Evolutionary conservation across 1,140 invertebrate species (phyloP).

Genomic region (Cyrtorhinus lividipennis): DNA sequence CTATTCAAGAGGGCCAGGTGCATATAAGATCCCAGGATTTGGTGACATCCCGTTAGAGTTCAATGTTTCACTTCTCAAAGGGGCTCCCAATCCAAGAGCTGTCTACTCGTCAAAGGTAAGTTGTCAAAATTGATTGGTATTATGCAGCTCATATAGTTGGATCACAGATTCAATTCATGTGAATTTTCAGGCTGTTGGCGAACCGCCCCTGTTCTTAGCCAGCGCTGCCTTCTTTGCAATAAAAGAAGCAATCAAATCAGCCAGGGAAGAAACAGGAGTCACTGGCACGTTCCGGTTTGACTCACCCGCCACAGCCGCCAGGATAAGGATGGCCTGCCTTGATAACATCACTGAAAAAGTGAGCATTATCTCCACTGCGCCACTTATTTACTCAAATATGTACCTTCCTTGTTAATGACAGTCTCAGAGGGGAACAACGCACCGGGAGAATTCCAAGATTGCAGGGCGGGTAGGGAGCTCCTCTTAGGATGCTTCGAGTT

Average conservation of each 20-base stretch:
- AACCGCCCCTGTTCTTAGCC: constrained; percentile 84
- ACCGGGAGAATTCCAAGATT: too few relatives aligned
- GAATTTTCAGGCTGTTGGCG: constrained; percentile 85
- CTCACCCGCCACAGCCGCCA: constrained; percentile 74
- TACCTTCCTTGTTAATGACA: too few relatives aligned
- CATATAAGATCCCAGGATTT: constrained; percentile 86
- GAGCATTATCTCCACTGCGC: constrained; percentile 49
- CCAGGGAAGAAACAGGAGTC: constrained; percentile 51
- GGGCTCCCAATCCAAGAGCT: constrained; percentile 70
- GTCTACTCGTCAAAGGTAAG: constrained; percentile 90
- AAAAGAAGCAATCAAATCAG: constrained; percentile 70
- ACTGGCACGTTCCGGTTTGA: constrained; percentile 52
- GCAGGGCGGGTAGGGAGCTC: constrained; percentile 72
- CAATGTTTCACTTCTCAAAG: constrained; percentile 81
- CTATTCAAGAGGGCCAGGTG: constrained; percentile 74
- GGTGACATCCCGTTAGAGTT: constrained; percentile 80
- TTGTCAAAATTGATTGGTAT: constrained; percentile 87
- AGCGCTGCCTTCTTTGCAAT: constrained; percentile 73
- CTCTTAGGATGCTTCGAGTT: too few relatives aligned
- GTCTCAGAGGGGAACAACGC: too few relatives aligned
- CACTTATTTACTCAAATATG: too few relatives aligned
- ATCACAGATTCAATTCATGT: not conserved
- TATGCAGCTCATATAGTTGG: constrained; percentile 37
- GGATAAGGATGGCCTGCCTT: constrained; percentile 77
- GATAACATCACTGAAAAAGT: constrained; percentile 53